phyloP scores from a whole-genome alignment of 2,113 vertebrate species.

The Indicator indicator region DNA sequence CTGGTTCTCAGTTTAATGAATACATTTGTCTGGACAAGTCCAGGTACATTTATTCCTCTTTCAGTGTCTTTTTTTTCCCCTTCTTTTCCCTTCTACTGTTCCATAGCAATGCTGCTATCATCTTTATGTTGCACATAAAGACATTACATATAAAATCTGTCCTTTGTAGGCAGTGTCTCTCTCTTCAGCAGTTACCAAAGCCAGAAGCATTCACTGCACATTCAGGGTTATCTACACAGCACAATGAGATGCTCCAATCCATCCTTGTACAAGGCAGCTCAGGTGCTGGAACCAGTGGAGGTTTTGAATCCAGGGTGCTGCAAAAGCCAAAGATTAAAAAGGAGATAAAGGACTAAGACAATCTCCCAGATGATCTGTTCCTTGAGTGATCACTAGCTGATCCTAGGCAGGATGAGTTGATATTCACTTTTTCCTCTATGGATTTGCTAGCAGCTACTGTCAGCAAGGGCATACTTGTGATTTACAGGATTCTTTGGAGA shows the following conservation, averaged over 20 bases:
- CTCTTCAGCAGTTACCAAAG: background rate
- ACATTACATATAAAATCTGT: accelerated
- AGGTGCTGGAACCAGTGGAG: background rate
- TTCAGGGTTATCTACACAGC: background rate
- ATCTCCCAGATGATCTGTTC: background rate
- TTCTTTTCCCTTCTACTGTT: background rate
- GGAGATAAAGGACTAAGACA: background rate
- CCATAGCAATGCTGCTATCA: background rate
- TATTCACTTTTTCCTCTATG: background rate
- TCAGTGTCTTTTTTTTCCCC: background rate
- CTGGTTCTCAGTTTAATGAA: background rate
- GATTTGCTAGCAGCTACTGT: background rate
- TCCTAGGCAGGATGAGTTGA: background rate
- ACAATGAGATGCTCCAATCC: background rate
- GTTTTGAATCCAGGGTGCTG: background rate
- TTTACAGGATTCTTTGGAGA: background rate
- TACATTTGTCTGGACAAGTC: background rate
- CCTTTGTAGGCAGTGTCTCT: background rate
- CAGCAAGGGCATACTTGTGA: background rate
- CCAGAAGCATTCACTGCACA: background rate
- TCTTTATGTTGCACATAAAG: background rate
- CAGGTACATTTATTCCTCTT: background rate
- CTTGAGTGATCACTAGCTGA: background rate
- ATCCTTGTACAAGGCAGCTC: background rate
- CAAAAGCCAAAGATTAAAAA: background rate